Evolutionary conservation across 2,113 vertebrate species (phyloP), one percentile per base, ranked within the genome.

Genomic region (Ophthalmolycus amberensis): DNA sequence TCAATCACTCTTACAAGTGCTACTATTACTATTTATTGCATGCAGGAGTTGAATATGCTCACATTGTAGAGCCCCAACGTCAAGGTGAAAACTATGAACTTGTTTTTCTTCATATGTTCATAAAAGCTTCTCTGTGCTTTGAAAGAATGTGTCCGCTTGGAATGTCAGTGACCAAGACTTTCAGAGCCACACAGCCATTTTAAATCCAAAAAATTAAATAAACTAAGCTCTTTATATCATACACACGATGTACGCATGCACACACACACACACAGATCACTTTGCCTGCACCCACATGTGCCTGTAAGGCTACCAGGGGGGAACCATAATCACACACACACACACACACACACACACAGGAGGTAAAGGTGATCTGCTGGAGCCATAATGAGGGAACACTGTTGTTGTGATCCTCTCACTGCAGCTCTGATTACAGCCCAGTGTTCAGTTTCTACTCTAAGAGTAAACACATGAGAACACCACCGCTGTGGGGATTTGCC

Each of bases 351-450:
- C 83, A 91, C 83, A 88, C 84, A 75, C 76, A 71, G 54, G 58
- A 70, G 82, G 66, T 78, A 85, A 91, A 92, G 92, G 87, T 88
- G 90, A 91, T 89, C 84, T 79, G 71, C 71, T 69, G 81, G 77
- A 90, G 81, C 90, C 91, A 89, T 93, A 90, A 88, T 90, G 91
- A 92, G 88, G 89, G 83, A 91, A 89, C 85, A 86, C 88, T 87
- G 87, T 91, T 92, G 88, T 93, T 93, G 88, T 88, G 88, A 93
- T 91, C 86, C 77, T 89, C 88, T 91, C 85, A 82, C 75, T 85
- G 81, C 90, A 87, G 90, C 91, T 95, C 93, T 90, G 92, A 92
- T 94, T 92, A 93, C 93, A 91, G 87, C 48, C 86, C 0, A 27
- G 91, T 91, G 88, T 94, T 89, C 50, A 54, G 80, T 94, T 94